Evolutionary conservation across 2,888 invertebrate genomes (phyloP), one percentile per base, ranked within the genome.

Genomic region (Parnassius mnemosyne): DNA sequence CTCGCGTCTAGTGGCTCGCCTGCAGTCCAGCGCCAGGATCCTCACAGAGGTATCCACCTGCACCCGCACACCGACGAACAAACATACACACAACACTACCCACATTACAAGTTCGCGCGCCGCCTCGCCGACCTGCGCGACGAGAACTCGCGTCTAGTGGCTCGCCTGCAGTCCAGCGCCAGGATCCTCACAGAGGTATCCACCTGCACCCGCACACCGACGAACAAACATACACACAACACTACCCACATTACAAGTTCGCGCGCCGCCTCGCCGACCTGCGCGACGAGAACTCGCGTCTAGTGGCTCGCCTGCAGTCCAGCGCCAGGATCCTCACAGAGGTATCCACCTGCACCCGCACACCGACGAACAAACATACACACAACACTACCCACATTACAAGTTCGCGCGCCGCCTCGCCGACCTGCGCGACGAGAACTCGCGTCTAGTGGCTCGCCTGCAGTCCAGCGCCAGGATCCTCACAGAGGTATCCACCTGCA

Each of bases 111-210:
- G 73, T 96, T 95, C 78, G 94, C 94, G 68, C 93, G 92, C 71
- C 93, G 95, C 73, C 93, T 96, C 50, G 93, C 93, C 57, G 94
- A 94, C 64, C 76, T 96, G 46, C 92, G 93, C 66, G 94, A 93
- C 52, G 93, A 93, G 57, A 94, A 95, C 75, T 83, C 92, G 10
- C 93, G 95, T 44, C 94, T 95, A 60, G 93, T 94, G 63, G 86
- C 92, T 59, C 89, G 93, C 20, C 89, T 93, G 78, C 92, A 92
- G 71, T 89, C 91, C 73, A 94, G 93, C 79, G 93, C 94, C 52
- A 87, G 94, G 73, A 94, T 95, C 76, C 92, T 93, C 42, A 93
- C 91, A 66, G 96, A 96, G 95, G 96, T 96, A 82, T 71, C 25
- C 20, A 20, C 20, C 20, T 7, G 7, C 34, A 34, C 7, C 3